A percentile compares a stretch with the other conserved stretches of the same genome.
These are phyloP conservation scores for Dexiosoma caninum DNA, from an alignment of 2,888 invertebrate species.

Conservation along the genomic window DNA sequence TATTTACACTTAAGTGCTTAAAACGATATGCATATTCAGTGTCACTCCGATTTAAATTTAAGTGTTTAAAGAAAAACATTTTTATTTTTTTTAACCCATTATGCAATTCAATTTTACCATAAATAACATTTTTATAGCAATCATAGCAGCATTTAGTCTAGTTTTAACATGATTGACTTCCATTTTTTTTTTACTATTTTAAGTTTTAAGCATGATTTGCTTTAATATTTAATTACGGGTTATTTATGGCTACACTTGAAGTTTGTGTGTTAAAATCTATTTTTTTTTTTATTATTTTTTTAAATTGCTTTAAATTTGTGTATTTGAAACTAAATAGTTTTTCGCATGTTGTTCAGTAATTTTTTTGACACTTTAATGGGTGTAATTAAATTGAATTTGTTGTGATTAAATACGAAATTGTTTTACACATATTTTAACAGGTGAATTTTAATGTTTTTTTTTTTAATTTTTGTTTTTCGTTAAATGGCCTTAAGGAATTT, in stretches of 20 bases:
- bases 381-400: constrained; percentile 55
- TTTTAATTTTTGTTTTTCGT: neutral
- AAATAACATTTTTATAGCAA: constrained; percentile 45
- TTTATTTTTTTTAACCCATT: neutral
- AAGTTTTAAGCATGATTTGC: constrained; percentile 32
- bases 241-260: constrained; percentile 58
- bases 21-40: too few species aligned
- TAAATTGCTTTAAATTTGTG: neutral
- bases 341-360: constrained; percentile 46
- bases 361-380: constrained; percentile 59
- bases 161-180: constrained; percentile 8
- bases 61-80: neutral
- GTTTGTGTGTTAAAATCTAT: constrained; percentile 5
- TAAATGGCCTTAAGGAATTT: constrained; percentile 16
- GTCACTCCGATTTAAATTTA: neutral
- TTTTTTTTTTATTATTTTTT: neutral
- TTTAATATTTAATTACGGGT: constrained; percentile 54
- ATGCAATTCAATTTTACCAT: neutral
- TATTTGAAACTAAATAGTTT: constrained; percentile 47
- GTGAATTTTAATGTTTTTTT: constrained; percentile 25
- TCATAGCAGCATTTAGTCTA: constrained; percentile 50
- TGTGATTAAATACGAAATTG: constrained; percentile 56
- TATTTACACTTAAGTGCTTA: too few species aligned
- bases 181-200: neutral
- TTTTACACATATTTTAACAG: constrained; percentile 44